Base-by-base conservation (phyloP, 2,888 invertebrate species). In the Flexamia atlantica region DNA sequence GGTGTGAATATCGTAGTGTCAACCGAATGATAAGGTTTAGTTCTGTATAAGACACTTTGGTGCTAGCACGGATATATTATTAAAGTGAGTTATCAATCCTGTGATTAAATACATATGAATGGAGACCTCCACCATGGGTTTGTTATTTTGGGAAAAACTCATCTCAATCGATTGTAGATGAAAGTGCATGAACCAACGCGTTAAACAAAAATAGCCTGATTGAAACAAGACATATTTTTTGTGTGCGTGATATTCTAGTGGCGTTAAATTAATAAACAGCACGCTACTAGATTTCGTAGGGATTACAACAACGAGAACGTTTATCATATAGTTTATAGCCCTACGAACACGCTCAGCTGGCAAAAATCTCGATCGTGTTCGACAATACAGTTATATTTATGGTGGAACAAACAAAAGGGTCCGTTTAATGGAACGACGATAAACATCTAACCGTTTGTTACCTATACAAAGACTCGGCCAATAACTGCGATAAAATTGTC, bases 401-500 rank as follows among this genome's bases (percentile, higher is more conserved):
- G 20, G 79, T 53, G 25, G 7, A 12, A 20, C 36, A 57, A 57
- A 79, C 79, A 79, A 79, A 50, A 79, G 79, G 17, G 70, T 46
- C 79, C 30, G n/a, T 79, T 79, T 57, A 57, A 79, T 79, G 79
- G 79, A 30, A 50, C 20, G 76, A 7, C 79, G 79, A 79, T 79
- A 79, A 79, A 42, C 32, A 57, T 57, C 57, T 50, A 2, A 14
- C 36, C 53, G 79, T 79, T 79, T 32, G 79, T 79, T 79, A 79
- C 57, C 53, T 30, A 32, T 17, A 79, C 79, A 79, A 79, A 79
- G 79, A 46, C 76, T 28, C 57, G n/a, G 36, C 50, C 76, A 76
- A 76, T 76, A 76, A 76, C 42, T 9, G 72, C 30, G 79, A 79
- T 79, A 79, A 79, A 79, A 79, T 36, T 57, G 76, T 76, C 32